Evolutionary conservation across 2,888 invertebrate species (phyloP).

Genomic region (Heliconius aoede): DNA sequence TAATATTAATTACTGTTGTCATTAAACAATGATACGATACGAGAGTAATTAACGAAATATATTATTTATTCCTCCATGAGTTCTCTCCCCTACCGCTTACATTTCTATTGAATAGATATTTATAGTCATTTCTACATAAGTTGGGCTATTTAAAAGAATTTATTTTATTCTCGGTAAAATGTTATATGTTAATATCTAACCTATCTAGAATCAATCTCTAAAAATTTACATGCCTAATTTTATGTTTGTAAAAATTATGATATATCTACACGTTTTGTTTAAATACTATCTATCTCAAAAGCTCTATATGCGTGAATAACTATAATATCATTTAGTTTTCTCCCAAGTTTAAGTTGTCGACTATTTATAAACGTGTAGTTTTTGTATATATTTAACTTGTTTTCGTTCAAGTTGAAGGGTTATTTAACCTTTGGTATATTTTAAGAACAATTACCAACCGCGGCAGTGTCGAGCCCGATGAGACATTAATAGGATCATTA

Average conservation of each 20-base stretch:
- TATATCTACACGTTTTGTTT: too few species aligned
- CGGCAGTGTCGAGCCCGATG: constrained; percentile 64
- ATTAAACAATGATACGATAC: not conserved
- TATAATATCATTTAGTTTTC: not conserved
- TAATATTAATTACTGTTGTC: not conserved
- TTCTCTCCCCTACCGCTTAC: not conserved
- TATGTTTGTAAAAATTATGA: too few species aligned
- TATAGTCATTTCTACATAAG: not conserved
- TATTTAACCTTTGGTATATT: constrained; percentile 57
- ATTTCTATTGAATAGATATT: not conserved
- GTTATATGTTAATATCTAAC: not conserved
- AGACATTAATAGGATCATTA: constrained; percentile 69
- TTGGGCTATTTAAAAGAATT: not conserved
- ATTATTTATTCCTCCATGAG: not conserved
- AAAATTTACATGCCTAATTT: too few species aligned
- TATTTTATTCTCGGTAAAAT: not conserved
- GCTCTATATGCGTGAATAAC: not conserved
- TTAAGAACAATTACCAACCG: constrained; percentile 68
- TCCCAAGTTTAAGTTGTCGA: constrained; percentile 5
- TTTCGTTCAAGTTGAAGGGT: constrained; percentile 46
- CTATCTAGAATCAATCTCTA: too few species aligned
- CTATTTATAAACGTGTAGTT: constrained; percentile 13
- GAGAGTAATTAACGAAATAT: not conserved
- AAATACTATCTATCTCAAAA: too few species aligned
- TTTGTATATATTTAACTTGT: constrained; percentile 30